Conservation (phyloP, 1,140 invertebrate genomes). For the Formica exsecta region DNA sequence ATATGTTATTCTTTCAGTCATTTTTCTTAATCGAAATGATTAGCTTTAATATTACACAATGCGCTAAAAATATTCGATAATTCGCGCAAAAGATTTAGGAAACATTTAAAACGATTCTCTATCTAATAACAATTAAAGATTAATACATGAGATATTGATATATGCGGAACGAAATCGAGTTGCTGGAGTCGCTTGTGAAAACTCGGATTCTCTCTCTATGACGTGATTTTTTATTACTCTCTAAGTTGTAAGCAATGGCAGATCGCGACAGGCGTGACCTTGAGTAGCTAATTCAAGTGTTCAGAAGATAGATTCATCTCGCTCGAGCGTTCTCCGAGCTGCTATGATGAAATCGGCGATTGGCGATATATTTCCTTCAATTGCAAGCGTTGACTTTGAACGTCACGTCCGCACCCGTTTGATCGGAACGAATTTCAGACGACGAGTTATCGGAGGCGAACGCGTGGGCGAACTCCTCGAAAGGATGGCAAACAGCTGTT, state of each 20-base stretch:
- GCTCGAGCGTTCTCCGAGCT: not conserved
- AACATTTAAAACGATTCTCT: not conserved
- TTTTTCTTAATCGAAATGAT: too few species aligned
- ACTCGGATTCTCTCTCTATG: constrained; percentile 28
- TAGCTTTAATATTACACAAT: not conserved
- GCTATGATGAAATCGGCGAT: constrained; percentile 2
- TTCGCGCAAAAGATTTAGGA: not conserved
- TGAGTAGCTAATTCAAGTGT: constrained; percentile 34
- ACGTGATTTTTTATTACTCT: constrained; percentile 26
- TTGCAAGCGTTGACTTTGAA: constrained; percentile 17
- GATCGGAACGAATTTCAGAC: constrained; percentile 27
- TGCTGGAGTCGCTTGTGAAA: not conserved
- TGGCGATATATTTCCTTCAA: constrained; percentile 40
- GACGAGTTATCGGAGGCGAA: not conserved
- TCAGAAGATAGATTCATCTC: constrained; percentile 34
- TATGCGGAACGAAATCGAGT: not conserved
- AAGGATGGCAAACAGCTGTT: not conserved
- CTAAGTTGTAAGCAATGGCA: not conserved
- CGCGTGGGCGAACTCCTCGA: not conserved
- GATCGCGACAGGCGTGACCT: not conserved
- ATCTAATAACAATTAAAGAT: not conserved
- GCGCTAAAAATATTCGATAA: not conserved
- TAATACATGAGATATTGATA: constrained; percentile 3
- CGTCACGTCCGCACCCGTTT: not conserved
- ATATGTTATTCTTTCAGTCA: not conserved